Base-by-base conservation (phyloP, 2,888 invertebrate genomes). In the Drosophila merina region DNA sequence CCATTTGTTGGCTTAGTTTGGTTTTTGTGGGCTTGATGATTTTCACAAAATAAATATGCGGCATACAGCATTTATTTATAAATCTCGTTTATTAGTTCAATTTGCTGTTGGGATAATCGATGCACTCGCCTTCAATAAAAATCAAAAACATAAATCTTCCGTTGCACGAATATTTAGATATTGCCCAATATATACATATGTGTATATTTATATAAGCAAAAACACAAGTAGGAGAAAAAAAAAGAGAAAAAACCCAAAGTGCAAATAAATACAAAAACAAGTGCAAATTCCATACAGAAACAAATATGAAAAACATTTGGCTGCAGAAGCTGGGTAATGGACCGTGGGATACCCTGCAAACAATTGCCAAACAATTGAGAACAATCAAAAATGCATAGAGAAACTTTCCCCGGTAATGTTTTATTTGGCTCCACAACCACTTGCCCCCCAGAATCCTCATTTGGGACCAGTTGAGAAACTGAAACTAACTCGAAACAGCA, bases 41-140 rank as follows among this genome's bases (percentile, higher is more conserved):
- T 31, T 45, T 38, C 31, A 12, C 26, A 57, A 69, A 70, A 69
- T 56, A 47, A 38, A 64, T 64, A 70, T 55, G 70, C 47, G 58
- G 67, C 47, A 63, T 5, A 36, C 12, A 36, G 36, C 36, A n/a
- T 54, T 72, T 80, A 64, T 86, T 79, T 82, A 56, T 57, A 68
- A 71, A 74, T 67, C 74, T 60, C 84, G 73, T 88, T 86, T 88
- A 81, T 81, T 86, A 81, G 86, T 88, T 86, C 75, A 74, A 76
- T 83, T 79, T 83, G 58, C 52, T 52, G 55, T 76, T 78, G 58
- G 57, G 64, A 52, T 56, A 71, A 63, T 67, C 66, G 36, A 76
- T 63, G 72, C 69, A 67, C 59, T 76, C 67, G 57, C 48, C 50
- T 67, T 48, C 67, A 76, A 86, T 74, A 70, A 74, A 86, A 82